Evolutionary conservation across 2,113 vertebrate species (phyloP), one percentile per base, ranked within the genome.

Genomic region (Corythaeola cristata): DNA sequence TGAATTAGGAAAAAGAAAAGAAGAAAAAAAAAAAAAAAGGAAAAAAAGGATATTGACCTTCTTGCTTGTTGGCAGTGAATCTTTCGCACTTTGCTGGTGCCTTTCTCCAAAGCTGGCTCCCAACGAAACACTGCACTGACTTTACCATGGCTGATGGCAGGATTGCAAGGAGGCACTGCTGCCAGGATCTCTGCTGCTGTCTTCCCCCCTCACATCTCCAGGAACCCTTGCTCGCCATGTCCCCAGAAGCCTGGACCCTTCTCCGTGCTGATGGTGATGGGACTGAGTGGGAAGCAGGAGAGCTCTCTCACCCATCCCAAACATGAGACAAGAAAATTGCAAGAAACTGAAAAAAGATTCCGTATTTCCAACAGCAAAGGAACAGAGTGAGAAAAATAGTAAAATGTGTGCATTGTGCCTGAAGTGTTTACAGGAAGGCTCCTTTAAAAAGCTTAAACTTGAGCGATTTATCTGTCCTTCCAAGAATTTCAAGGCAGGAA

Each of bases 371-470:
- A n/a, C 22, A 68, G 58, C 33, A 92, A 64, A 90, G 76, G 44
- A 55, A 67, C 45, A 93, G 78, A 83, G 81, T 18, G 72, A 89
- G 80, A n/a, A 92, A 94, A 90, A 52, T 2, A 20, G 67, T 60
- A 68, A 56, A 92, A 56, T 2, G 1, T 32, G 17, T 86, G 71
- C 64, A 52, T 71, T 13, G 11, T 53, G 64, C 77, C 49, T 79
- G 50, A 92, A 87, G 56, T 60, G 37, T 35, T 78, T 89, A 81
- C 24, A 58, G 82, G 23, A 90, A 1, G 2, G 39, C 15, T 84
- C 56, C 75, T 96, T 89, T 93, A 87, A 96, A 97, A 96, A 95
- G 67, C 80, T 96, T 94, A 94, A 93, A 79, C 68, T 91, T 18
- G 85, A 94, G 90, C 30, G 1, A 90, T 92, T 89, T 94, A 73